phyloP scores from a whole-genome alignment of 2,888 invertebrate species.

The Agrotis exclamationis region DNA sequence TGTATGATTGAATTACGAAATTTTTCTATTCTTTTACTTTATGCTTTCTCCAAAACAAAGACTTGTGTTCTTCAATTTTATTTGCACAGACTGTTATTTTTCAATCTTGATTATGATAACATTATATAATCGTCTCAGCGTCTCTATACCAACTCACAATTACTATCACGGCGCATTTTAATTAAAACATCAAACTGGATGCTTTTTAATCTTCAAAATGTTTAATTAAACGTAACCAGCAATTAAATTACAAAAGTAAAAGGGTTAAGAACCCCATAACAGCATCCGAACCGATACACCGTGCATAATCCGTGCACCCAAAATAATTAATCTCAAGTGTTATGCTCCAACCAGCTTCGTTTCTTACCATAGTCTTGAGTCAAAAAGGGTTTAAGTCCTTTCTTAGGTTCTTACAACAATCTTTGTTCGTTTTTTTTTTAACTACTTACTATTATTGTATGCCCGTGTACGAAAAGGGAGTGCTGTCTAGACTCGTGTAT shows the following conservation, averaged over 20 bases:
- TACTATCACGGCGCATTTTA: neutral
- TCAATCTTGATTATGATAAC: too few relatives aligned
- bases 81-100: neutral
- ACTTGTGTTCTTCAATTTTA: neutral
- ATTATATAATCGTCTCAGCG: too few relatives aligned
- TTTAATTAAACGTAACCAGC: slow-evolving; percentile 51
- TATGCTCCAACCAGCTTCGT: slow-evolving; percentile 67
- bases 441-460: too few relatives aligned
- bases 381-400: slow-evolving; percentile 18
- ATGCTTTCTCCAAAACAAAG: neutral
- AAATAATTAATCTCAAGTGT: slow-evolving; percentile 76
- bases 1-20: slow-evolving; percentile 26
- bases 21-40: slow-evolving; percentile 17
- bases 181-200: slow-evolving; percentile 18
- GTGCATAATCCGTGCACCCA: slow-evolving; percentile 75
- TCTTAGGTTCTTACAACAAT: neutral
- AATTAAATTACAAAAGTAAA: slow-evolving; percentile 58
- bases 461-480: neutral
- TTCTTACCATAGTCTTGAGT: slow-evolving; percentile 25
- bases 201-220: slow-evolving; percentile 31
- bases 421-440: neutral
- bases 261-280: slow-evolving; percentile 75
- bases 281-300: slow-evolving; percentile 58
- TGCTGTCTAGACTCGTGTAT: neutral
- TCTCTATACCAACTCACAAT: too few relatives aligned